Conservation (phyloP, 2,113 vertebrate genomes). For the western clawed frog (Xenopus tropicalis) region UCB_Xtro_10.0 CM004444.2:94930001-94930500, state of each 20-base stretch:
- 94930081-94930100: slow-evolving; percentile 47
- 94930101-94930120: slow-evolving; percentile 54
- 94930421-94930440: too few relatives aligned
- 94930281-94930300: slow-evolving; percentile 66
- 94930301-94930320: slow-evolving; percentile 65
- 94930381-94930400: too few relatives aligned
- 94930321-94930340: slow-evolving; percentile 60
- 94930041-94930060: slow-evolving; percentile 31
- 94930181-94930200: slow-evolving; percentile 54
- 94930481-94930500: too few relatives aligned
- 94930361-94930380: too few relatives aligned
- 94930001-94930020: too few relatives aligned
- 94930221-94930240: slow-evolving; percentile 64
- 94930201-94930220: slow-evolving; percentile 62
- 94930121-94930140: slow-evolving; percentile 58
- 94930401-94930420: too few relatives aligned
- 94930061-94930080: slow-evolving; percentile 45
- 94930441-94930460: too few relatives aligned
- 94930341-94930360: slow-evolving; percentile 45
- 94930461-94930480: too few relatives aligned
- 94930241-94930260: slow-evolving; percentile 69
- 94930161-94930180: slow-evolving; percentile 49
- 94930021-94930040: neutral
- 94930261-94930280: slow-evolving; percentile 66
- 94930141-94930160: slow-evolving; percentile 57